phyloP scores from a whole-genome alignment of 2,888 invertebrate genomes.

The Plebejus anna region DNA sequence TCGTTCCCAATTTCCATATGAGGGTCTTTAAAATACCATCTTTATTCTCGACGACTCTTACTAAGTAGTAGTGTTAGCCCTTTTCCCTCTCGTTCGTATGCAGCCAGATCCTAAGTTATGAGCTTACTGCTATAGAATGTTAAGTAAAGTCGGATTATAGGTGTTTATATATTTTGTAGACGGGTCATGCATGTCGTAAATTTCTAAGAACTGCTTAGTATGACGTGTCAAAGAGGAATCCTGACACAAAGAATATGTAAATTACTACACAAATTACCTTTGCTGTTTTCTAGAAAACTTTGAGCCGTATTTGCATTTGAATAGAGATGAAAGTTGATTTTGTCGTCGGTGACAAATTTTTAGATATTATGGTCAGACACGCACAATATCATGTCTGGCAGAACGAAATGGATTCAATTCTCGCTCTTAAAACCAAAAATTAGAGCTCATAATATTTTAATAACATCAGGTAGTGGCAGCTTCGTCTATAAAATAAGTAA shows the following conservation, averaged over 20 bases:
- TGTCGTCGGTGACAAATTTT: constrained; percentile 5
- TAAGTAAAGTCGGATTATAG: constrained; percentile 17
- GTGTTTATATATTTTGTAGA: constrained; percentile 4
- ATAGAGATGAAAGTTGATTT: constrained; percentile 32
- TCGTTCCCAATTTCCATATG: neutral
- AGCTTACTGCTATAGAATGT: neutral
- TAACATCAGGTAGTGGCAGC: neutral
- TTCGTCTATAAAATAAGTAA: neutral
- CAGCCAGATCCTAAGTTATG: neutral
- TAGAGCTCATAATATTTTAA: constrained; percentile 26
- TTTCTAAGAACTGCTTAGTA: constrained; percentile 32
- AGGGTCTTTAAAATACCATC: neutral
- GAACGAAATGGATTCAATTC: neutral
- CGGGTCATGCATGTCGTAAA: constrained; percentile 10
- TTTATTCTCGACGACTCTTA: neutral
- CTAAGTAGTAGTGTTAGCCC: neutral
- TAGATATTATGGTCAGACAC: constrained; percentile 20
- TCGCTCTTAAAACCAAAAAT: neutral
- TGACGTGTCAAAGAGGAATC: constrained; percentile 43
- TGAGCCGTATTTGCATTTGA: constrained; percentile 19
- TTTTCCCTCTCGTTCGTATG: neutral
- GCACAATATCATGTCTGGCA: constrained; percentile 23
- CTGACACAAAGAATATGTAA: constrained; percentile 37
- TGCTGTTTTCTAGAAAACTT: constrained; percentile 24
- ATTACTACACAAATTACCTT: constrained; percentile 32